Evolutionary conservation across 2,888 invertebrate species (phyloP).

Genomic region (Conistra vaccinii): DNA sequence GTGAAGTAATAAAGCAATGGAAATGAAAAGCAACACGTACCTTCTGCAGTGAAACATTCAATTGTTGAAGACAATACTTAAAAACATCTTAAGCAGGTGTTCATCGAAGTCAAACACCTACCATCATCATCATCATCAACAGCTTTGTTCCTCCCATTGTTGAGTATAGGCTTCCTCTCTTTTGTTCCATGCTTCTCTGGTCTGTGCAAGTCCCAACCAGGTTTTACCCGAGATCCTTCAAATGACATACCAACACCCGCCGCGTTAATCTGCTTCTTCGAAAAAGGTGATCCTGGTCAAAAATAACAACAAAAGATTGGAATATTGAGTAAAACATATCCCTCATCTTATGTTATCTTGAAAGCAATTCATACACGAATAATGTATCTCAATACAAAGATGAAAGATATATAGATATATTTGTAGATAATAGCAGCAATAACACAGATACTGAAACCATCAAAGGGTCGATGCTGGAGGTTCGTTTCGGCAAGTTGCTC

Average conservation of each 20-base stretch:
- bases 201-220: neutral
- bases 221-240: neutral
- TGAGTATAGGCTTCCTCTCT: too few species aligned
- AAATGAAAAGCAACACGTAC: too few species aligned
- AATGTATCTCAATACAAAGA: constrained; percentile 57
- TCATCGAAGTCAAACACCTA: neutral
- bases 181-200: neutral
- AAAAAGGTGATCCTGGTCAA: neutral
- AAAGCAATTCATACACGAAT: constrained; percentile 53
- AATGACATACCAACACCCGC: neutral
- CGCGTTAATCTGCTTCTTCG: neutral
- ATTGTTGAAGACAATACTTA: neutral
- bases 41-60: too few species aligned
- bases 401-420: constrained; percentile 60
- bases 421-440: constrained; percentile 69
- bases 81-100: neutral
- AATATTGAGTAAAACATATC: constrained; percentile 25
- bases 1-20: too few species aligned
- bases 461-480: constrained; percentile 66
- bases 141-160: too few species aligned
- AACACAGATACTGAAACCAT: constrained; percentile 69
- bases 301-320: constrained; percentile 37
- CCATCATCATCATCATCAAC: too few species aligned
- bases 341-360: constrained; percentile 39
- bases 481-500: constrained; percentile 51